Percentiles rank a stretch among this genome's conserved stretches.
Conservation (phyloP, 2,888 invertebrate species). For the Spisula subtruncata region DNA sequence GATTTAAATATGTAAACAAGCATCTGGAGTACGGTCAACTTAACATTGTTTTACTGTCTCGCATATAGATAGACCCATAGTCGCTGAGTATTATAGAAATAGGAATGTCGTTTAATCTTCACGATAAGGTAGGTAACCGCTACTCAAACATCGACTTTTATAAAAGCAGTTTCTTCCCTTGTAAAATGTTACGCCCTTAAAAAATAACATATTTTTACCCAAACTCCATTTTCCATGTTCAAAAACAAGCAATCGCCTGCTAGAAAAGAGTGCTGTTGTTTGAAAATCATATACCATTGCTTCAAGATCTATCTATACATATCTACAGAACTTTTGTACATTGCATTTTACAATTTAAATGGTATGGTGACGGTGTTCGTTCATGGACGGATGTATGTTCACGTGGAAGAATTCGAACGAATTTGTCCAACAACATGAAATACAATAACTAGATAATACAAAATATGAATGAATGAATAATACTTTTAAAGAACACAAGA, state of each 20-base stretch:
- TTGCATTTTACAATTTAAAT: conserved; percentile 4
- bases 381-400: background rate
- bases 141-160: background rate
- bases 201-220: too few species aligned
- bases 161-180: background rate
- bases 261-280: background rate
- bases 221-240: too few species aligned
- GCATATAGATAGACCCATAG: background rate
- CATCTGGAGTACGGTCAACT: too few species aligned
- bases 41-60: background rate
- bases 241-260: background rate
- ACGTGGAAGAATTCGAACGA: background rate
- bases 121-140: background rate
- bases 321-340: background rate
- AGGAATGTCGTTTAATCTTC: background rate
- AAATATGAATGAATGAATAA: background rate
- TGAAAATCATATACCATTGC: background rate
- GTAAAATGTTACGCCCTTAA: background rate
- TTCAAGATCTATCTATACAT: background rate
- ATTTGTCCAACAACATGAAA: background rate
- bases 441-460: background rate
- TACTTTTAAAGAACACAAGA: background rate
- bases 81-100: background rate
- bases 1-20: too few species aligned
- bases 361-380: background rate